These are phyloP conservation scores for Xylocampa areola DNA, from an alignment of 2,888 invertebrate species.

Conservation along the genomic window DNA sequence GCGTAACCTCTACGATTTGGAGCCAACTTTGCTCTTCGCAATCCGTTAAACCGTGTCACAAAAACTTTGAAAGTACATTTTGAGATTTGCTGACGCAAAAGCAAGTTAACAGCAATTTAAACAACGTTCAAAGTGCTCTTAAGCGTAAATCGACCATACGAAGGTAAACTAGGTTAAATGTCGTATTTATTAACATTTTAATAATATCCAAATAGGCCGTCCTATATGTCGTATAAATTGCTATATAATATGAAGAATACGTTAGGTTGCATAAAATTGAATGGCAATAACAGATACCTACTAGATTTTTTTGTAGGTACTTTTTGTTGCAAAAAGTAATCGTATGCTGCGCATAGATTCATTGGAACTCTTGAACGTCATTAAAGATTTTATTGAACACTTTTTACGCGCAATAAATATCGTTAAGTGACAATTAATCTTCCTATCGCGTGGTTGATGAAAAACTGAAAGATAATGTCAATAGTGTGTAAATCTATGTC, in stretches of 20 bases:
- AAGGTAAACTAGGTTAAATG: conserved; percentile 23
- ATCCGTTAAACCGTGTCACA: conserved; percentile 53
- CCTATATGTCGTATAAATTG: neutral
- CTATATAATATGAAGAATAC: neutral
- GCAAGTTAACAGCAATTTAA: conserved; percentile 63
- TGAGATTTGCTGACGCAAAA: conserved; percentile 55
- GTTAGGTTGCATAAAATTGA: neutral
- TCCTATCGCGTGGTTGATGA: no score
- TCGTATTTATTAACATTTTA: neutral
- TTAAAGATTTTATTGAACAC: no score
- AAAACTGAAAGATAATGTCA: no score
- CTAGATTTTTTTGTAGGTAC: no score
- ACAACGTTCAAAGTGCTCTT: conserved; percentile 50
- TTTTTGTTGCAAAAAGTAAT: no score
- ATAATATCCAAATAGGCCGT: conserved; percentile 22
- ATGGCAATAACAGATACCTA: neutral
- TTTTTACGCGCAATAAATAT: no score
- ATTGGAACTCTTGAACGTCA: no score
- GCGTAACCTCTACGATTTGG: conserved; percentile 20
- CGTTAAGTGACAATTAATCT: no score
- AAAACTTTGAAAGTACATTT: conserved; percentile 61
- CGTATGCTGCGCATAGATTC: no score
- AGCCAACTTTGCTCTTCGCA: conserved; percentile 60
- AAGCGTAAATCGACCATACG: neutral
- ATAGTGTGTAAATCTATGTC: no score